Evolutionary conservation across 2,888 invertebrate species (phyloP), one percentile per base, ranked within the genome.

Genomic region (Suillia variegata): DNA sequence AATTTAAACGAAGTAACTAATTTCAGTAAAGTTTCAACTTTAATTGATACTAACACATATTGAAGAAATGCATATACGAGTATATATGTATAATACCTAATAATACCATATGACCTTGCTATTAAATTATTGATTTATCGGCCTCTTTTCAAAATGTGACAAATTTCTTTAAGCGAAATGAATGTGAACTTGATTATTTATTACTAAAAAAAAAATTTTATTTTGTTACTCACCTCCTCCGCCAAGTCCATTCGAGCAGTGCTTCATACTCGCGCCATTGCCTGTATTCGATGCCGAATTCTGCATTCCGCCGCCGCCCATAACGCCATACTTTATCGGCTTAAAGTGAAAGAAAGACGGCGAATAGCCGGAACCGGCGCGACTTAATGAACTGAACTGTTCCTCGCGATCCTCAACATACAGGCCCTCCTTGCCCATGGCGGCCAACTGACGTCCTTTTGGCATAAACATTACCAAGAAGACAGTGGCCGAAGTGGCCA

Each of bases 391-490:
- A 81, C 92, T 93, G 68, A 92, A 88, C 58, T 90, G 88, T 70
- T 93, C 93, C 70, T 93, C 93, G 62, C 92, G 86, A 80, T 91
- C 93, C 74, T 91, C 91, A 66, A 90, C 87, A 81, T 90, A 91
- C 65, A 91, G 87, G 13, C 92, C 93, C 76, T 95, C 94, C 73
- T 94, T 91, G 50, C 96, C 96, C 85, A 96, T 88, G 51, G 95
- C 95, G 1, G 95, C 95, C 73, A 96, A 83, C 74, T 96, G 94
- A 42, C 96, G 86, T 26, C 96, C 95, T 84, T 93, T 96, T 31
- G 96, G 91, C 83, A 95, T 90, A 82, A 96, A 96, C 96, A 96
- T 96, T 59, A 95, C 89, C 70, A 94, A 87, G 82, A 96, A 94
- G 55, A 95, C 90, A 49, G 94, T 88, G 12, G 90, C 87, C 65